Percentiles rank a stretch among this genome's conserved stretches.
Conservation (phyloP, 2,113 vertebrate genomes). For the Meles meles region DNA sequence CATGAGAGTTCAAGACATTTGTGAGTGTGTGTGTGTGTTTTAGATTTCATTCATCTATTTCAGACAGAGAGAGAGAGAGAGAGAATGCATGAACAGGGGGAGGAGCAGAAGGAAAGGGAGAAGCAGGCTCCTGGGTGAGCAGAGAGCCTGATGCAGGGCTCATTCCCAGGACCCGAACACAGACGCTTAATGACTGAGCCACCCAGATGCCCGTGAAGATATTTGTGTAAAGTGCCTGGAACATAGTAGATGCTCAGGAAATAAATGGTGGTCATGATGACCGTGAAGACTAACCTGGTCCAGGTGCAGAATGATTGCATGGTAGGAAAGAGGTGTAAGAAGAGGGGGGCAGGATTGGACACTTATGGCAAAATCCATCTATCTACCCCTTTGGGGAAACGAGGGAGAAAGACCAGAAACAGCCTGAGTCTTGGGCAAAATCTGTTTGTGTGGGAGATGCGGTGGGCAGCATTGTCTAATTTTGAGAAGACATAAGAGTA, state of each 20-base stretch:
- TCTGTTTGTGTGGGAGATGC: neutral
- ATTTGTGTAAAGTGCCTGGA: neutral
- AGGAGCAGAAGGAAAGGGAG: too few relatives aligned
- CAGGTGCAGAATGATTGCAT: neutral
- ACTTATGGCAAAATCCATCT: neutral
- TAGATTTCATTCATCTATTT: too few relatives aligned
- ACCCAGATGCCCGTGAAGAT: neutral
- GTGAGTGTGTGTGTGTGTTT: too few relatives aligned
- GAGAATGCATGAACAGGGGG: too few relatives aligned
- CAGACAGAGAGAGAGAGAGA: too few relatives aligned
- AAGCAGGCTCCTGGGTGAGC: too few relatives aligned
- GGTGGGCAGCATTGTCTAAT: neutral
- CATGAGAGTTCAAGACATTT: neutral
- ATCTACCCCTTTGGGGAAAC: neutral
- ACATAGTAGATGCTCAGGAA: slow-evolving; percentile 28
- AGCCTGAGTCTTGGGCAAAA: neutral
- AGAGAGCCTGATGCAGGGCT: too few relatives aligned
- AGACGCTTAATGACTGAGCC: too few relatives aligned
- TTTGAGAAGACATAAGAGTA: neutral
- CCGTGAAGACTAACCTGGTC: neutral
- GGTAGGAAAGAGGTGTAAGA: neutral
- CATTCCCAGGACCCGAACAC: too few relatives aligned
- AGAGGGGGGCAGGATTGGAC: neutral
- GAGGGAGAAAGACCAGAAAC: neutral
- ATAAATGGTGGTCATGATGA: neutral